These are phyloP conservation scores for Amniataba percoides DNA, from an alignment of 2,797 vertebrate species.

Conservation along the genomic window DNA sequence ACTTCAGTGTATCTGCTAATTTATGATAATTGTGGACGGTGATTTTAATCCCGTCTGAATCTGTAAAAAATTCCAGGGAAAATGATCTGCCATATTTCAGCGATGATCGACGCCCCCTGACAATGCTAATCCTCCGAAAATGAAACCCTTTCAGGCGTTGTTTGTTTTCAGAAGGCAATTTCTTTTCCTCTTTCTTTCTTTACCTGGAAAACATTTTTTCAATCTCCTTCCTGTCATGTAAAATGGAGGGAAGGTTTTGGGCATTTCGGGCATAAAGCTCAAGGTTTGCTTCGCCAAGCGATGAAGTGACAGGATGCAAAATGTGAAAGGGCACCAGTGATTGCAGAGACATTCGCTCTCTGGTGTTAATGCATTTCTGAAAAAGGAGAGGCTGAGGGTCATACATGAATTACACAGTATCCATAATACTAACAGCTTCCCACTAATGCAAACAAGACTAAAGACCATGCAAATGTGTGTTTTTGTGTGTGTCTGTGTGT, in stretches of 20 bases:
- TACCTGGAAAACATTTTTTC: constrained; percentile 24
- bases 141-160: constrained; percentile 43
- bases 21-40: constrained; percentile 51
- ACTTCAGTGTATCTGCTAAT: constrained; percentile 39
- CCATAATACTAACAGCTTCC: neutral
- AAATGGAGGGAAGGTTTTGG: constrained; percentile 13
- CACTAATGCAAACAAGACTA: constrained; percentile 32
- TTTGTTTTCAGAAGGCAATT: constrained; percentile 28
- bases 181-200: constrained; percentile 5
- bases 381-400: constrained; percentile 16
- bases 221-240: constrained; percentile 28
- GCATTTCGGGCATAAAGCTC: neutral
- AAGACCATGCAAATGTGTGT: neutral
- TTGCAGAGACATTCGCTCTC: constrained; percentile 2
- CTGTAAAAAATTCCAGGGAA: constrained; percentile 20
- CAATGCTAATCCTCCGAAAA: constrained; percentile 57
- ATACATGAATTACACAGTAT: neutral
- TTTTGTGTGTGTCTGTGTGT: neutral
- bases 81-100: constrained; percentile 15
- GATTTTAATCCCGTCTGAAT: constrained; percentile 57
- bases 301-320: neutral
- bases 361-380: constrained; percentile 36
- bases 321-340: constrained; percentile 11
- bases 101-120: constrained; percentile 48
- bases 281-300: constrained; percentile 4